These are phyloP conservation scores for Lutraria lutraria DNA, from an alignment of 2,888 invertebrate species.

Conservation along the genomic window DNA sequence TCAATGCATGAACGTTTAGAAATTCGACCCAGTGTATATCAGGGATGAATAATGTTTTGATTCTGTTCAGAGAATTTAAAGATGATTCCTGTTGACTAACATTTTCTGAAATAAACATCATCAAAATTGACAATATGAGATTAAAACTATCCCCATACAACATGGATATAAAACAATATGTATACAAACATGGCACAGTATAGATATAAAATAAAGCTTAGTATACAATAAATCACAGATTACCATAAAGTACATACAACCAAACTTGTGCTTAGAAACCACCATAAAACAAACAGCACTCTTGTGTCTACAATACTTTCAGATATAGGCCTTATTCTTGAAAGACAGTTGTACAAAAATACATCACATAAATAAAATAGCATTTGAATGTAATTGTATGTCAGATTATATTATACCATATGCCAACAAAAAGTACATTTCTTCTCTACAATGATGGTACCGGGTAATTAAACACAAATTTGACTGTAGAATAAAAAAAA, in stretches of 20 bases:
- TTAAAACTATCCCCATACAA: too few species aligned
- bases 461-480: neutral
- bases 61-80: too few species aligned
- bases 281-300: neutral
- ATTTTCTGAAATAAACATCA: too few species aligned
- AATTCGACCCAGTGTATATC: too few species aligned
- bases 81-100: too few species aligned
- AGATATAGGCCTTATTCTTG: neutral
- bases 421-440: neutral
- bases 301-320: neutral
- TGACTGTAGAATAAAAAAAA: neutral
- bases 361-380: too few species aligned
- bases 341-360: too few species aligned
- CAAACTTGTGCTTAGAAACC: neutral
- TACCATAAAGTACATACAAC: neutral
- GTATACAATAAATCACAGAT: conserved; percentile 7
- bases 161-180: neutral
- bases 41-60: too few species aligned
- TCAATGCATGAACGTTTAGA: too few species aligned
- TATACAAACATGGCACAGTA: neutral
- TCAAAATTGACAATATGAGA: too few species aligned
- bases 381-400: too few species aligned
- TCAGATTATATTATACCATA: too few species aligned
- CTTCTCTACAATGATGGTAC: neutral
- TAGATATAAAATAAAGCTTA: neutral